Percentiles rank a stretch among this genome's conserved stretches.
Evolutionary conservation across 2,888 invertebrate genomes (phyloP).

Genomic region (Drosophila quasianomalipes): DNA sequence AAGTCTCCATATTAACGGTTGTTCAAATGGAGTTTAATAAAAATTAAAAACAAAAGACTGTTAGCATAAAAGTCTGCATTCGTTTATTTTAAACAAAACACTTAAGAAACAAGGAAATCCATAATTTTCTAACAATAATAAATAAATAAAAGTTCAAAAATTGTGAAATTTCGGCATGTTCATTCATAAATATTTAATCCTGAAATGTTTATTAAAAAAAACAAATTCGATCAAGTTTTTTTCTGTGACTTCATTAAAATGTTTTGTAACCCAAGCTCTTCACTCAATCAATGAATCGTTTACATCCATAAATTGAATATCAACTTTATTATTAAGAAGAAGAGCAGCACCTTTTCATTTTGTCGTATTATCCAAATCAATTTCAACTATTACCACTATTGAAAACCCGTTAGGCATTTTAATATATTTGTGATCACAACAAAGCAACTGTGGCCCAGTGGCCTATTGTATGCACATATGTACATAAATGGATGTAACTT

Average conservation of each 20-base stretch:
- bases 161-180: not conserved
- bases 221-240: not conserved
- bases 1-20: not conserved
- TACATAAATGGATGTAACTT: not conserved
- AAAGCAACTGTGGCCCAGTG: conserved; percentile 25
- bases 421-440: not conserved
- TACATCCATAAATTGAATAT: not conserved
- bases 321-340: not conserved
- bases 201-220: not conserved
- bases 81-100: not conserved
- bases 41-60: not conserved
- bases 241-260: not conserved
- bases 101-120: not conserved
- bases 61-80: not conserved
- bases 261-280: not conserved
- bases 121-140: too few relatives aligned
- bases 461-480: conserved; percentile 15
- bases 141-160: not conserved
- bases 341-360: not conserved
- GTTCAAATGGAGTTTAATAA: not conserved
- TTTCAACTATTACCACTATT: not conserved
- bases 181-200: not conserved
- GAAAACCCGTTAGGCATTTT: conserved; percentile 3
- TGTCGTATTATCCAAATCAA: not conserved
- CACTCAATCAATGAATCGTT: too few relatives aligned